Evolutionary conservation across 92 coral and sea anemone species (phyloP).

Genomic region (Heliopora coerulea): DNA sequence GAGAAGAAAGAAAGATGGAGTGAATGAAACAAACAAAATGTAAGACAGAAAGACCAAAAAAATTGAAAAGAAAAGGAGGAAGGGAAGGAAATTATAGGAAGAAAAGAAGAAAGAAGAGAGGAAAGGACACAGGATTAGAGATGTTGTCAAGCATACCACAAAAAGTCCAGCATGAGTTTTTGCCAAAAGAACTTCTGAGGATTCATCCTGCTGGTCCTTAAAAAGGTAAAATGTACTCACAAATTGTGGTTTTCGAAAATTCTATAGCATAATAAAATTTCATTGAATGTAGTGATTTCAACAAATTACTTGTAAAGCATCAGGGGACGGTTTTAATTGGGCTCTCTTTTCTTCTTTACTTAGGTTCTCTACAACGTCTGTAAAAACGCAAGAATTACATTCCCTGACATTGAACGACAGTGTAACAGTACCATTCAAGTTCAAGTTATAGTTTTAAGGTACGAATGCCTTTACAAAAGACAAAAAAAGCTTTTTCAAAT

Average conservation of each 20-base stretch:
- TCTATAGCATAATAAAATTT: not conserved
- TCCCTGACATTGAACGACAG: not conserved
- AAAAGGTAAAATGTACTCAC: not conserved
- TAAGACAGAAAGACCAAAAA: too few species aligned
- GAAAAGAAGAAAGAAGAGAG: too few species aligned
- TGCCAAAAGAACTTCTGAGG: constrained; percentile 91
- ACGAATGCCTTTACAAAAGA: too few species aligned
- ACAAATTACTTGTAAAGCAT: constrained; percentile 78
- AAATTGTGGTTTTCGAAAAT: not conserved
- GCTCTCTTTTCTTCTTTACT: constrained; percentile 89
- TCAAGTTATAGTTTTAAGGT: not conserved
- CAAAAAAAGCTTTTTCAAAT: not conserved
- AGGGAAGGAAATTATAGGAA: too few species aligned
- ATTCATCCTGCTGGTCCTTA: constrained; percentile 90
- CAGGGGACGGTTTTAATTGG: constrained; percentile 75
- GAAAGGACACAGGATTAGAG: not conserved
- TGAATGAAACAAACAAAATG: too few species aligned
- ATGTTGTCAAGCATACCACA: constrained; percentile 54
- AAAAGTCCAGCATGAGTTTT: constrained; percentile 80
- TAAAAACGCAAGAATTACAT: not conserved
- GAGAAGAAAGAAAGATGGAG: too few species aligned
- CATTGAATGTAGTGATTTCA: not conserved
- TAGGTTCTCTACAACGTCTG: constrained; percentile 76
- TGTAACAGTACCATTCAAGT: not conserved
- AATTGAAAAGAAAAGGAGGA: too few species aligned